A percentile compares a stretch with the other conserved stretches of the same genome.
Conservation (phyloP, 2,113 vertebrate genomes). For the Scomber japonicus region DNA sequence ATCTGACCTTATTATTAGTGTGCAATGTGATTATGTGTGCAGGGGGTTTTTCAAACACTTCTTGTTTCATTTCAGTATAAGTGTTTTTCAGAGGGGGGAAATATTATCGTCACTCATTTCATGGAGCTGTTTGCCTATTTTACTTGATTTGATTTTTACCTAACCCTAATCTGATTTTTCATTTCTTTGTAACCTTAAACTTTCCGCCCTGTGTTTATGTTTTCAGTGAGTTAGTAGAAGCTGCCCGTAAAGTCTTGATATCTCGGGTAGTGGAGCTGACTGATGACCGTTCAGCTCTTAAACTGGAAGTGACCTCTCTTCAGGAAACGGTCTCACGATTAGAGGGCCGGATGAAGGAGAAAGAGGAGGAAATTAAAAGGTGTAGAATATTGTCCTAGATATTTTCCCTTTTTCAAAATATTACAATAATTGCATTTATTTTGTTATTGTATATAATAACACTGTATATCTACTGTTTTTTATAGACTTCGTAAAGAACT, state of each 20-base stretch:
- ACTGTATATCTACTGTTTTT: neutral
- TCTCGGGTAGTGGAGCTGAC: slow-evolving; percentile 85
- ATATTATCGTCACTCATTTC: neutral
- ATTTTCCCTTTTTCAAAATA: neutral
- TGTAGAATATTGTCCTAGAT: slow-evolving; percentile 16
- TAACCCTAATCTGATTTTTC: too few relatives aligned
- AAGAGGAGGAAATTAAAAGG: slow-evolving; percentile 85
- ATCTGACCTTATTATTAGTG: neutral
- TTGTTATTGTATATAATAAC: neutral
- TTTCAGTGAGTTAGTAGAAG: slow-evolving; percentile 79
- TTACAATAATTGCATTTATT: neutral
- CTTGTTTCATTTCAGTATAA: neutral
- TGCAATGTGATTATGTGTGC: neutral
- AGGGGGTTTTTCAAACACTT: slow-evolving; percentile 22
- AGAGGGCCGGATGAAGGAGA: slow-evolving; percentile 80
- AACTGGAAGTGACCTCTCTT: slow-evolving; percentile 77
- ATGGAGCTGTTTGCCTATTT: neutral
- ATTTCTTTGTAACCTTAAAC: neutral
- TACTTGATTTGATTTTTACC: neutral
- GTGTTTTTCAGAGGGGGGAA: neutral
- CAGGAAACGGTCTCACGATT: slow-evolving; percentile 76
- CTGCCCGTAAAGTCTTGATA: slow-evolving; percentile 84
- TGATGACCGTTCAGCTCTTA: slow-evolving; percentile 81
- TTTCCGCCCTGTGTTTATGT: neutral
- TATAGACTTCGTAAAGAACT: slow-evolving; percentile 81